phyloP scores from a whole-genome alignment of 2,888 invertebrate genomes.

The Dasypogon diadema region DNA sequence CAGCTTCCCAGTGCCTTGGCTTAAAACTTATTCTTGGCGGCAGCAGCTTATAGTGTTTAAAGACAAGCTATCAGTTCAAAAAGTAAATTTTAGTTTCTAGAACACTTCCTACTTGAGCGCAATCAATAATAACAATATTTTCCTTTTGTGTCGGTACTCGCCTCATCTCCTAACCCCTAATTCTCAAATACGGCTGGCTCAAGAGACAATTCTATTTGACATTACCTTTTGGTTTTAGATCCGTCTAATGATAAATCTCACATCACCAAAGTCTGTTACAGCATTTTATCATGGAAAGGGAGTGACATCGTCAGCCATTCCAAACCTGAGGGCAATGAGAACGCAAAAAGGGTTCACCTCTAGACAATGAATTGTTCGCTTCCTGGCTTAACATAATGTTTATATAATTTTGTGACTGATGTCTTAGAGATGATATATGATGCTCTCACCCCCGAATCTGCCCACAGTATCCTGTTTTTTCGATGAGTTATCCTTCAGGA shows the following conservation, averaged over 20 bases:
- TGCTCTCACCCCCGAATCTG: slow-evolving; percentile 35
- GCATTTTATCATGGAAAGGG: slow-evolving; percentile 18
- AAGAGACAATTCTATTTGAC: slow-evolving; percentile 48
- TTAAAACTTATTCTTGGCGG: too few species aligned
- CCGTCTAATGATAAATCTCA: slow-evolving; percentile 56
- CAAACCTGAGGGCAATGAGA: slow-evolving; percentile 50
- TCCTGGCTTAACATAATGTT: slow-evolving; percentile 55
- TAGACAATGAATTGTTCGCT: slow-evolving; percentile 51
- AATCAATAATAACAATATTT: too few species aligned
- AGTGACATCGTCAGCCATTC: background rate
- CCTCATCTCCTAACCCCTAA: slow-evolving; percentile 5
- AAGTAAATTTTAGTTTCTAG: too few species aligned
- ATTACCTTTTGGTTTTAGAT: slow-evolving; percentile 55
- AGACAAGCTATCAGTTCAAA: too few species aligned
- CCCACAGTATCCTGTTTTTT: slow-evolving; percentile 50
- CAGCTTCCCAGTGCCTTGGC: too few species aligned
- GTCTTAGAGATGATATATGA: slow-evolving; percentile 56
- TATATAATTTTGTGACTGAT: slow-evolving; percentile 57
- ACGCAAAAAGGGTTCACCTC: slow-evolving; percentile 51
- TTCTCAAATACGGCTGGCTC: background rate
- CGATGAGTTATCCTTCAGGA: slow-evolving; percentile 51
- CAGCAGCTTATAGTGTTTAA: too few species aligned
- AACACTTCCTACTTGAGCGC: too few species aligned
- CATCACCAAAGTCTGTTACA: slow-evolving; percentile 56
- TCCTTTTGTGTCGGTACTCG: background rate